Evolutionary conservation across 2,113 vertebrate genomes (phyloP), one percentile per base, ranked within the genome.

Genomic region (Hypomesus transpacificus): DNA sequence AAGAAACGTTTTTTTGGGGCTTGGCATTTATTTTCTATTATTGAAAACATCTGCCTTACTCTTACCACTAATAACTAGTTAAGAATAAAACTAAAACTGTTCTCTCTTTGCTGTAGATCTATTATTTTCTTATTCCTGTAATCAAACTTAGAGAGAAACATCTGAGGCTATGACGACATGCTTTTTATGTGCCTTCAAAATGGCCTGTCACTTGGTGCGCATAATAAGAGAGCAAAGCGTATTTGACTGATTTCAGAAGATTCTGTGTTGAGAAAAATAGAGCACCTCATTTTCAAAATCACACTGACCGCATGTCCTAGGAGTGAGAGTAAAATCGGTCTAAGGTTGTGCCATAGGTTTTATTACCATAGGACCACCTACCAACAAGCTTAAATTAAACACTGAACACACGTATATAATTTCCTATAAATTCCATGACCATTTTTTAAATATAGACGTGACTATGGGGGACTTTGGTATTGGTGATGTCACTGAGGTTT

Each of bases 21-120:
- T 89, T 88, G 81, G 85, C 87, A 80, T 88, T 78, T 77, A 74
- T 78, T 77, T 82, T 76, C 78, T 56, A 82, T 89, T 89, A 92
- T 92, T 93, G 87, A 90, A 92, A 91, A 88, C 92, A 92, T 87
- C 86, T 92, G 89, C 78, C 82, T 75, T 75, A 69, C 79, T 84
- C 74, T 85, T 82, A 88, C 91, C 88, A 84, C 90, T 91, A 92
- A 93, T 91, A 92, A 87, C 81, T 79, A 90, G 87, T 76, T 89
- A 70, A 69, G 86, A 80, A 89, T 89, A 89, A 88, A 91, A 87
- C 84, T 84, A 74, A 85, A 86, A 85, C 82, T 76, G 75, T 83
- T 66, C 80, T 68, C 85, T 86, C 81, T 87, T 80, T 84, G 83
- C 87, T 86, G 83, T 81, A 73, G 83, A 89, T 88, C 81, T 82